Evolutionary conservation across 2,113 vertebrate species (phyloP).

Genomic region (Trinectes maculatus): DNA sequence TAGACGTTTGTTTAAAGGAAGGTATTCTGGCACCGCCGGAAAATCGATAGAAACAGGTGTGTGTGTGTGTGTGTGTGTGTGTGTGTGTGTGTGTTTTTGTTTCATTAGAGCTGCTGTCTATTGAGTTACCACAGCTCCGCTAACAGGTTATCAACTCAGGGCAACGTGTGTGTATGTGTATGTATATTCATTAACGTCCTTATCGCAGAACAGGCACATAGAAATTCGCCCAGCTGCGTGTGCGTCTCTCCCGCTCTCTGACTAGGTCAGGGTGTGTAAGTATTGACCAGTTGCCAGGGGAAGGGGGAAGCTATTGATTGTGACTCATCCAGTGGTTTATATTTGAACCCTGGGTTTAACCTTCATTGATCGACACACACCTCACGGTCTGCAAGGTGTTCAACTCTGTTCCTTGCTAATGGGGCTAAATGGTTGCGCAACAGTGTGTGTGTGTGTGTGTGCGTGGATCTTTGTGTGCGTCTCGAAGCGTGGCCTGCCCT

Average conservation of each 20-base stretch:
- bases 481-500: background rate
- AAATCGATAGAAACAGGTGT: conserved; percentile 76
- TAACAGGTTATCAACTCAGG: conserved; percentile 76
- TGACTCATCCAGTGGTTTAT: conserved; percentile 86
- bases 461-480: conserved; percentile 6
- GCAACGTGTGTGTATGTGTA: conserved; percentile 50
- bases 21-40: conserved; percentile 53
- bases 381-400: conserved; percentile 77
- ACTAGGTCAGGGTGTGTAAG: conserved; percentile 69
- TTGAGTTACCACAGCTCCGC: conserved; percentile 66
- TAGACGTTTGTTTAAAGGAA: conserved; percentile 56
- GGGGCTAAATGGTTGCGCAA: conserved; percentile 69
- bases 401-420: conserved; percentile 78
- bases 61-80: too few relatives aligned
- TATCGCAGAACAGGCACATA: conserved; percentile 40
- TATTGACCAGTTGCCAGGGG: conserved; percentile 84
- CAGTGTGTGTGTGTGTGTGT: conserved; percentile 25
- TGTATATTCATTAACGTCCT: conserved; percentile 65
- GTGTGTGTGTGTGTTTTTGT: conserved; percentile 48
- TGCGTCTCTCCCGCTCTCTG: conserved; percentile 7
- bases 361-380: conserved; percentile 81
- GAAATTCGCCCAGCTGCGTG: conserved; percentile 6
- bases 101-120: conserved; percentile 58
- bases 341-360: conserved; percentile 86
- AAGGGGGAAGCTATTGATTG: conserved; percentile 81